Conservation (phyloP, 2,113 vertebrate species). For the Pseudonaja textilis region DNA sequence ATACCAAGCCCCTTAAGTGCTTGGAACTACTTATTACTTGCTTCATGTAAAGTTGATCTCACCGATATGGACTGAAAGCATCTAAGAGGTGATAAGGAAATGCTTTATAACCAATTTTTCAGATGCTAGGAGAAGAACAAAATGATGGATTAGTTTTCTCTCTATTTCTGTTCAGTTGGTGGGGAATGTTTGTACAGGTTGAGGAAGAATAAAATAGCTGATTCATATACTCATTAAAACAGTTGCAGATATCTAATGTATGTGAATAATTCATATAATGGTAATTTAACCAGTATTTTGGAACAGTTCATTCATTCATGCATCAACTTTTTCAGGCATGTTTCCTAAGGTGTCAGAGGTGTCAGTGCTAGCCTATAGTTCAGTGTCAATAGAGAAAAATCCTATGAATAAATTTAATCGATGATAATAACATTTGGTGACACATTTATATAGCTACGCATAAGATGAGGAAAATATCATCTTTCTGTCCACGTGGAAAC, state of each 20-base stretch:
- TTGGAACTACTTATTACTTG: conserved; percentile 29
- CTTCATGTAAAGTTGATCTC: conserved; percentile 22
- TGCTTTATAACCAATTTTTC: conserved; percentile 2
- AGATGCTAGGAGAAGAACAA: conserved; percentile 12
- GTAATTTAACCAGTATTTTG: not conserved
- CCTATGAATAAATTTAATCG: not conserved
- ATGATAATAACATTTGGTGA: not conserved
- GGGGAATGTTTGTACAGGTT: not conserved
- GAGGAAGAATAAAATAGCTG: not conserved
- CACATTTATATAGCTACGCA: not conserved
- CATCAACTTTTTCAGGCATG: not conserved
- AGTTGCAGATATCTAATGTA: not conserved
- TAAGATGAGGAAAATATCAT: not conserved
- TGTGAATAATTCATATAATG: conserved; percentile 29
- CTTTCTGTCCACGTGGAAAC: not conserved
- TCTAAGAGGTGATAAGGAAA: conserved; percentile 27
- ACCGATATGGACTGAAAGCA: conserved; percentile 41
- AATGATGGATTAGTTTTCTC: not conserved
- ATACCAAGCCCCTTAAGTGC: conserved; percentile 31
- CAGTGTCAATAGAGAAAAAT: not conserved
- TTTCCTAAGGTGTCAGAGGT: not conserved
- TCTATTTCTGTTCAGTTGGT: not conserved
- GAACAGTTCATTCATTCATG: not conserved
- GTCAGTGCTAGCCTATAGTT: not conserved
- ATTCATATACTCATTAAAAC: conserved; percentile 1